Conservation (phyloP, 2,797 vertebrate species). For the Squalus acanthias region DNA sequence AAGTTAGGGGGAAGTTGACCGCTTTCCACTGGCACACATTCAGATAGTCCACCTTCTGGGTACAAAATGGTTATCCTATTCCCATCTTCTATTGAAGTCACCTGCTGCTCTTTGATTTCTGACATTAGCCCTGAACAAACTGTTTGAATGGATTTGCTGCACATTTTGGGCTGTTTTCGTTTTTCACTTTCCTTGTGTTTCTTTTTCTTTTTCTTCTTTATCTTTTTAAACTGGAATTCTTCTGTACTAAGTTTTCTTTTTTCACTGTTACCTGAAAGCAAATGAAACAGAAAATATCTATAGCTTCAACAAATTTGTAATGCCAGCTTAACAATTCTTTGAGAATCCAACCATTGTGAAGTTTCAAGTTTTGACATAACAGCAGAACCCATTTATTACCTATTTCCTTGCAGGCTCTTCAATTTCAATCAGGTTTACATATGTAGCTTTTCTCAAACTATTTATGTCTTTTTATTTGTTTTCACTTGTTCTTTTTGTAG, state of each 20-base stretch:
- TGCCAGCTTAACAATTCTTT: background rate
- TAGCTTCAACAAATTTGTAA: constrained; percentile 15
- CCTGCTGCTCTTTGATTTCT: constrained; percentile 60
- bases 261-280: constrained; percentile 72
- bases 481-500: background rate
- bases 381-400: background rate
- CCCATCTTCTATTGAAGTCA: constrained; percentile 60
- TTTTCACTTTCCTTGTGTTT: constrained; percentile 97
- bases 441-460: background rate
- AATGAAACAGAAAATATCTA: constrained; percentile 35
- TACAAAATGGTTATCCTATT: constrained; percentile 60
- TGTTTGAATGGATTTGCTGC: constrained; percentile 91
- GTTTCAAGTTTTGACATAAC: background rate
- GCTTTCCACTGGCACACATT: constrained; percentile 60
- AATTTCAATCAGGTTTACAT: background rate
- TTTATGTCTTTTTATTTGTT: background rate
- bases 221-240: constrained; percentile 90
- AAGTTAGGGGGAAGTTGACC: constrained; percentile 63
- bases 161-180: constrained; percentile 90
- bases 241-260: constrained; percentile 76
- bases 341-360: background rate
- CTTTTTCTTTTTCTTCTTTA: constrained; percentile 99
- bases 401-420: background rate
- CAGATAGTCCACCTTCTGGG: constrained; percentile 46
- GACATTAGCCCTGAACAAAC: constrained; percentile 76